A percentile compares a stretch with the other conserved stretches of the same genome.
These are phyloP conservation scores for Euphonia xanthogaster DNA, from an alignment of 2,797 vertebrate species.

Conservation along the genomic window DNA sequence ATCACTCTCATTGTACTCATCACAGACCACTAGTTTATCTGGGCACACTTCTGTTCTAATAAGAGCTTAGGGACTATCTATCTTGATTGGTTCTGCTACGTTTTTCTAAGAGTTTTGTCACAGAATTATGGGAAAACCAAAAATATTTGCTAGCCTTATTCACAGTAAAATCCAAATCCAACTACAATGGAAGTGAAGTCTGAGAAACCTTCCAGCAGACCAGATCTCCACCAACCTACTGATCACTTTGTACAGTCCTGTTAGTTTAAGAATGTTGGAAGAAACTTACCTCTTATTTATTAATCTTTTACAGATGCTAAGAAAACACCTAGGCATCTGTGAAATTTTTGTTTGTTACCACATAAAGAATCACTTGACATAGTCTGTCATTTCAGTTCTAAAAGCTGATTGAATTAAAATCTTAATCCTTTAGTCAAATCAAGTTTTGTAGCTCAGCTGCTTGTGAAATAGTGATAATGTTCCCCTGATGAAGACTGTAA, in stretches of 20 bases:
- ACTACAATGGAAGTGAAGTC: neutral
- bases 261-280: neutral
- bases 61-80: neutral
- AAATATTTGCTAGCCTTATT: neutral
- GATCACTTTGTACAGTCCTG: neutral
- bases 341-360: neutral
- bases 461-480: neutral
- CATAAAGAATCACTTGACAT: neutral
- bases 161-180: neutral
- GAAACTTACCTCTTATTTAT: neutral
- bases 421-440: neutral
- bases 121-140: neutral
- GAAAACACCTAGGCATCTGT: neutral
- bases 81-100: neutral
- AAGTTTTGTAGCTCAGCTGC: neutral
- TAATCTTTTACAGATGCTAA: neutral
- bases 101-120: neutral
- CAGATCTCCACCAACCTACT: neutral
- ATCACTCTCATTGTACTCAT: neutral
- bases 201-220: neutral
- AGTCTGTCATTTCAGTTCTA: neutral
- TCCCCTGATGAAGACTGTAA: neutral
- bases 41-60: neutral
- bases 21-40: neutral
- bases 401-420: neutral